A percentile compares a stretch with the other conserved stretches of the same genome.
phyloP scores from a whole-genome alignment of 2,888 invertebrate species.

The Cephus runcator region DNA sequence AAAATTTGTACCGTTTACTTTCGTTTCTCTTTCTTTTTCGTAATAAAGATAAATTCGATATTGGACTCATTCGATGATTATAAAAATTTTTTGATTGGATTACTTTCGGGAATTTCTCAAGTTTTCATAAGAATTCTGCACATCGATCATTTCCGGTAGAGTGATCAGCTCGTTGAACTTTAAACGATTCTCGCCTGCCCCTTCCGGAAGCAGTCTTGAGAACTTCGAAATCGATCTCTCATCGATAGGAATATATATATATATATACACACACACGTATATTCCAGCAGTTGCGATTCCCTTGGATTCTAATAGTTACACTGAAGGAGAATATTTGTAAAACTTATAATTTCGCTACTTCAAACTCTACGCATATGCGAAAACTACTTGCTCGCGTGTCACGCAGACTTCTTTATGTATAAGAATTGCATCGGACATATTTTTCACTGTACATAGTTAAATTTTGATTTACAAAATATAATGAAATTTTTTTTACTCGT shows the following conservation, averaged over 20 bases:
- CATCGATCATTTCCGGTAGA: background rate
- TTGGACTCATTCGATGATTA: background rate
- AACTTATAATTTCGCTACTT: background rate
- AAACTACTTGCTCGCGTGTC: background rate
- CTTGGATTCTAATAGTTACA: background rate
- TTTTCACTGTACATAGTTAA: no score
- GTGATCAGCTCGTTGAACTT: background rate
- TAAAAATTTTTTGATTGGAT: background rate
- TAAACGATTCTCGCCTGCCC: background rate
- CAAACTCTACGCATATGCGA: background rate
- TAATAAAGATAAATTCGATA: background rate
- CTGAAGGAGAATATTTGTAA: background rate
- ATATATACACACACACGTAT: no score
- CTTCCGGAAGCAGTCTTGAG: background rate
- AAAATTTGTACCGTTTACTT: background rate
- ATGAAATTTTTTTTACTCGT: no score
- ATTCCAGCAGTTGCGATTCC: background rate
- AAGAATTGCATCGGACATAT: no score
- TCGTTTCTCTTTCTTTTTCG: background rate
- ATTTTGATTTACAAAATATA: no score
- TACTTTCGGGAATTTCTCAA: background rate
- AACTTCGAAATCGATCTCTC: background rate
- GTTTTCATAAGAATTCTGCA: background rate
- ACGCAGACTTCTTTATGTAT: background rate
- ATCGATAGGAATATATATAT: background rate